Evolutionary conservation across 2,113 vertebrate species (phyloP).

Genomic region (Clarias magur): DNA sequence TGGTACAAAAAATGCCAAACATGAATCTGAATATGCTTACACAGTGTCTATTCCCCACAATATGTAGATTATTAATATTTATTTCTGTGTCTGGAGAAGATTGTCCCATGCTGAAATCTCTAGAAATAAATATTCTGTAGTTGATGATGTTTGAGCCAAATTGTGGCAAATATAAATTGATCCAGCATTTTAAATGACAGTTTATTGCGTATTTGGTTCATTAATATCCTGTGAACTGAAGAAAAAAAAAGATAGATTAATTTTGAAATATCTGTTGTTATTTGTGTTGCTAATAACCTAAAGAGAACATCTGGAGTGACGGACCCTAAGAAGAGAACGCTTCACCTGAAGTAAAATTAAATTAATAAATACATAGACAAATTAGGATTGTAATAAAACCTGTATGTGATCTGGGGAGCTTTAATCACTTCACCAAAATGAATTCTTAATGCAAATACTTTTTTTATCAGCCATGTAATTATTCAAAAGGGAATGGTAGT

Average conservation of each 20-base stretch:
- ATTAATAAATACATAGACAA: not conserved
- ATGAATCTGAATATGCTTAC: not conserved
- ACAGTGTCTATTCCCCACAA: not conserved
- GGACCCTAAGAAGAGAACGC: not conserved
- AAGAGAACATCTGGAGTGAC: not conserved
- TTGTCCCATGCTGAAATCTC: not conserved
- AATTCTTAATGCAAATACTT: slow-evolving; percentile 30
- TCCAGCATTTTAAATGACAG: not conserved
- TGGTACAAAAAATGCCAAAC: not conserved
- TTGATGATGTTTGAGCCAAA: not conserved
- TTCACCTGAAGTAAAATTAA: not conserved
- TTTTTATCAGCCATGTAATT: not conserved
- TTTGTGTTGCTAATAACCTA: not conserved
- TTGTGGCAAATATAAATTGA: not conserved
- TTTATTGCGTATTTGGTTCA: not conserved
- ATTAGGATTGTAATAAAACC: slow-evolving; percentile 25
- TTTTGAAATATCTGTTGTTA: not conserved
- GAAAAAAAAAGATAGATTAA: not conserved
- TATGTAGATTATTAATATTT: not conserved
- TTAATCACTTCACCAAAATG: slow-evolving; percentile 9
- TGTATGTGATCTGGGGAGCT: not conserved
- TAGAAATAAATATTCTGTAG: not conserved
- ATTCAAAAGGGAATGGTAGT: not conserved
- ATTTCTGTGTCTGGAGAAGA: not conserved
- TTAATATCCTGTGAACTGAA: not conserved